A percentile compares a stretch with the other conserved stretches of the same genome.
Conservation (phyloP, 2,888 invertebrate species). For the Didymodactylos carnosus region DNA sequence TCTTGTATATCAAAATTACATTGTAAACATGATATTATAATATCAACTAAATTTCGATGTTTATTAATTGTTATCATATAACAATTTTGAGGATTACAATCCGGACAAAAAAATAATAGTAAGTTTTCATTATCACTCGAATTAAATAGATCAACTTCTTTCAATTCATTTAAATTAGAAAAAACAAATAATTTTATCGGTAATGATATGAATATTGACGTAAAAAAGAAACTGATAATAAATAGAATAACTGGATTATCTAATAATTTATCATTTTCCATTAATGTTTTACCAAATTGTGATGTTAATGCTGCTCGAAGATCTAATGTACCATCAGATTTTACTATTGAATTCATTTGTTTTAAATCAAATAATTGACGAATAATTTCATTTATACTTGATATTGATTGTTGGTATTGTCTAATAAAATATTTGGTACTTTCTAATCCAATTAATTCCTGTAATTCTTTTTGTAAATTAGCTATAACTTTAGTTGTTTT, state of each 20-base stretch:
- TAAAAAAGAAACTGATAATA: background rate
- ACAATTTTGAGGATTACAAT: background rate
- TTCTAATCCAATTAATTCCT: no score
- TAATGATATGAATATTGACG: no score
- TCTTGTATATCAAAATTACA: background rate
- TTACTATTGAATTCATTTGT: background rate
- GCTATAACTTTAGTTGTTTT: no score
- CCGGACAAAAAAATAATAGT: background rate
- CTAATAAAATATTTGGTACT: no score
- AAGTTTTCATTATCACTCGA: no score
- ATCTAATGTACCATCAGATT: background rate
- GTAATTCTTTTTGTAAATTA: no score
- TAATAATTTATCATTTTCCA: background rate
- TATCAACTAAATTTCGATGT: background rate
- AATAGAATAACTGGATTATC: background rate
- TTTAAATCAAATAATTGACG: background rate
- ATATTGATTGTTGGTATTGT: no score
- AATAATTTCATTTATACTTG: no score
- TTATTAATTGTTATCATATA: background rate
- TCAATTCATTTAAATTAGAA: no score
- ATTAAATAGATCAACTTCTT: no score
- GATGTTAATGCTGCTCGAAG: background rate
- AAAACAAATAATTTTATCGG: no score
- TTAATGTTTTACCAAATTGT: background rate
- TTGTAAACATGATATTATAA: background rate